Evolutionary conservation across 2,113 vertebrate species (phyloP), one percentile per base, ranked within the genome.

Genomic region (Neopipo cinnamomea): DNA sequence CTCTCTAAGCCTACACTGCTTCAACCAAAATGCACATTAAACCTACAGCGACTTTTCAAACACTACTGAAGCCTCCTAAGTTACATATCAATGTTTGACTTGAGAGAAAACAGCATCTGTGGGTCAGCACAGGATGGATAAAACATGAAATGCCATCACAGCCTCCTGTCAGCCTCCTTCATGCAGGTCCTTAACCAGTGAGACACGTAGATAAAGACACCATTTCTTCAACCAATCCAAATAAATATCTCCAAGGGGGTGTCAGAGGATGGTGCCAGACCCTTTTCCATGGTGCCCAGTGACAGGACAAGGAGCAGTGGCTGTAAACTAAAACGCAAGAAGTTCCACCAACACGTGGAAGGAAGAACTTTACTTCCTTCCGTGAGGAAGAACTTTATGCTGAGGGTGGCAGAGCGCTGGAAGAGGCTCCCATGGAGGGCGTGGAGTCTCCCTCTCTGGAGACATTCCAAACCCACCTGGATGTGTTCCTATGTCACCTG

Each of bases 381-480:
- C 9, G 3, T 0, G 3, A 61, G 46, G 33, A 25, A 30, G 3
- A 44, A 39, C 1, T 28, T 30, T 4, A 3, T 6, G 1, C 2
- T 2, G 71, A 76, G 24, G 19, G 1, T 31, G 62, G n/a, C 13
- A 35, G 41, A 76, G 21, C 24, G 19, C 24, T 68, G n/a, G 27
- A 47, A 22, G 14, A 68, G 25, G 25, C 41, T 76, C 47, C n/a
- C 39, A 23, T n/a, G 20, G 9, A 90, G 12, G 17, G 1, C 4
- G 3, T 27, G 25, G 16, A 68, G 17, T 23, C 18, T 41, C 78
- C 46, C 55, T 41, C 0, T 41, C 47, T 70, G 63, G 47, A 56
- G 25, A 42, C 14, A 70, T 42, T 20, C 47, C 55, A 83, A 2
- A 55, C 2, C 17, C 55, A 62, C 6, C 47, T 23, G 71, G 63